Conservation (phyloP, 2,888 invertebrate species). For the Lasioglossum lativentre region DNA sequence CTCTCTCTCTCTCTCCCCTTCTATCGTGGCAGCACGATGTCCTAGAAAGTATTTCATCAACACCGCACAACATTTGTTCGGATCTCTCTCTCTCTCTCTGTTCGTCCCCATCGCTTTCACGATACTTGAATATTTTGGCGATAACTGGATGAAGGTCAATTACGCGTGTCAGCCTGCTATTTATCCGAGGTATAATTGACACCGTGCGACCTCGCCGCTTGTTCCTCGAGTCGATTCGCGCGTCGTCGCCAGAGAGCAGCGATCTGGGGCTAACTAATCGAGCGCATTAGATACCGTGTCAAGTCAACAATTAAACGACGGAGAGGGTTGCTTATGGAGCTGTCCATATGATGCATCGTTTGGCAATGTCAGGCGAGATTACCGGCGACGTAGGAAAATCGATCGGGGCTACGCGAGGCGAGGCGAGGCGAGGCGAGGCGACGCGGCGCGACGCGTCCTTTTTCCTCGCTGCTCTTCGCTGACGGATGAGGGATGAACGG, state of each 20-base stretch:
- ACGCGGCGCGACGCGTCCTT: not conserved
- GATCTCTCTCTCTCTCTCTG: too few relatives aligned
- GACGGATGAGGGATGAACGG: conserved; percentile 61
- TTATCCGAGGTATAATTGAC: not conserved
- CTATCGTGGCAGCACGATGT: conserved; percentile 12
- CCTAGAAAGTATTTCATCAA: conserved; percentile 6
- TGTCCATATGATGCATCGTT: conserved; percentile 58
- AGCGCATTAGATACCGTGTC: conserved; percentile 53
- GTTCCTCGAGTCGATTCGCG: conserved; percentile 11
- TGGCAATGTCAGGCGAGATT: conserved; percentile 52
- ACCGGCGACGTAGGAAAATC: conserved; percentile 59
- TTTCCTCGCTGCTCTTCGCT: conserved; percentile 4
- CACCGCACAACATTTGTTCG: not conserved
- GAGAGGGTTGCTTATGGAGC: conserved; percentile 61
- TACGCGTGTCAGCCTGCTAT: not conserved
- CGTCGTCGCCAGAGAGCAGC: not conserved
- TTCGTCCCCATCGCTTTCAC: not conserved
- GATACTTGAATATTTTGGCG: not conserved
- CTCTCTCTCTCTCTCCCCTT: too few relatives aligned
- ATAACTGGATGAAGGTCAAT: not conserved
- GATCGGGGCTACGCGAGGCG: conserved; percentile 34
- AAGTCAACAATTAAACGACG: conserved; percentile 65
- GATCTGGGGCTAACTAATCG: conserved; percentile 47
- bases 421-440: too few relatives aligned
- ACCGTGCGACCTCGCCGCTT: not conserved